These are phyloP conservation scores for Whitmania pigra DNA, from an alignment of 1,140 invertebrate species.

Conservation along the genomic window DNA sequence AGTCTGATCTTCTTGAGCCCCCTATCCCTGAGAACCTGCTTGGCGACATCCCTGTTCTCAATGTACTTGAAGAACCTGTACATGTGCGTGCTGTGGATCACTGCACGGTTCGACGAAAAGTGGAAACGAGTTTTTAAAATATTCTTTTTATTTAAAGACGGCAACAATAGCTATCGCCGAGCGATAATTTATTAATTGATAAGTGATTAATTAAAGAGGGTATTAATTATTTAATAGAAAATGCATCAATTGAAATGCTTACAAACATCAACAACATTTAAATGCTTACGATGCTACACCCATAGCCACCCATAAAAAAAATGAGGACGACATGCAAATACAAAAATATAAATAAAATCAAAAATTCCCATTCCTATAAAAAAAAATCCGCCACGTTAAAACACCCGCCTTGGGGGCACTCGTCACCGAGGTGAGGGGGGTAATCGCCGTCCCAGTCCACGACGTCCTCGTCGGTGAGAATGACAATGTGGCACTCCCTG, in stretches of 20 bases:
- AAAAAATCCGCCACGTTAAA: neutral
- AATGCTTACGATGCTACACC: neutral
- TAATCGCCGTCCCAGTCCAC: slow-evolving; percentile 98
- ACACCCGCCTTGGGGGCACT: slow-evolving; percentile 72
- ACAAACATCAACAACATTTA: neutral
- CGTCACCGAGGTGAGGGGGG: slow-evolving; percentile 95
- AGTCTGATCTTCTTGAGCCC: slow-evolving; percentile 97
- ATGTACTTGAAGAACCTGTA: slow-evolving; percentile 99
- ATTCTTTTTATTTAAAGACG: too few species aligned
- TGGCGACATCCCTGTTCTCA: slow-evolving; percentile 96
- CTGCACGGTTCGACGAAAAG: slow-evolving; percentile 26
- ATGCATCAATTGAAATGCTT: neutral
- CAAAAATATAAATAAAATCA: too few species aligned
- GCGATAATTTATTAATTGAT: neutral
- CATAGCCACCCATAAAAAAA: neutral
- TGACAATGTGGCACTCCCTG: slow-evolving; percentile 64
- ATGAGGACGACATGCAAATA: too few species aligned
- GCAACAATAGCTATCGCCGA: neutral
- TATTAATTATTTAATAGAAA: neutral
- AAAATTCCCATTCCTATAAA: neutral
- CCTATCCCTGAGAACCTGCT: slow-evolving; percentile 91
- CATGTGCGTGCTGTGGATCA: slow-evolving; percentile 71
- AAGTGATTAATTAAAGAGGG: too few species aligned
- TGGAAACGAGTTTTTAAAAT: too few species aligned
- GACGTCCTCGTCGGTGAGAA: slow-evolving; percentile 82